Conservation (phyloP, 2,797 vertebrate species). For the Gymnoscopelus braueri region DNA sequence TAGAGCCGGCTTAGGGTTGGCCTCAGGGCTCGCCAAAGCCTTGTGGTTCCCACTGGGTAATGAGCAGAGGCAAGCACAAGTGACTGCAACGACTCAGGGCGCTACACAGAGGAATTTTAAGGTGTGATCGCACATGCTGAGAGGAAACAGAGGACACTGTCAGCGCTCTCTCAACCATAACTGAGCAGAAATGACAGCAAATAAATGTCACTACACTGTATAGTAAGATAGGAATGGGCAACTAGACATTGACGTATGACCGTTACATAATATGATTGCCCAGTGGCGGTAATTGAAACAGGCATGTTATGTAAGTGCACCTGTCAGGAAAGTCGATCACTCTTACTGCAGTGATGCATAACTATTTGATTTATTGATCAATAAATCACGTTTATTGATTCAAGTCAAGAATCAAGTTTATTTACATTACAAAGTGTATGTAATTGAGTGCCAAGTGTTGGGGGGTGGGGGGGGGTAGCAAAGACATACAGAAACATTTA, state of each 20-base stretch:
- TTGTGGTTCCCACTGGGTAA: slow-evolving; percentile 55
- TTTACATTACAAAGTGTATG: no score
- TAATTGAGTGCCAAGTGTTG: no score
- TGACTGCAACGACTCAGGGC: slow-evolving; percentile 44
- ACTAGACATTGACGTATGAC: slow-evolving; percentile 28
- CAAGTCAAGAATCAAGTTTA: no score
- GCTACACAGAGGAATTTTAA: slow-evolving; percentile 54
- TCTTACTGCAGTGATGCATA: slow-evolving; percentile 29
- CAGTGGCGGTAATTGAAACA: slow-evolving; percentile 39
- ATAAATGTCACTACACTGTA: slow-evolving; percentile 12
- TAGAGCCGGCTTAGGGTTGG: slow-evolving; percentile 34
- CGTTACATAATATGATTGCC: slow-evolving; percentile 34
- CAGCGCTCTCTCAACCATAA: slow-evolving; percentile 35
- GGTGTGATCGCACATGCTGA: slow-evolving; percentile 51
- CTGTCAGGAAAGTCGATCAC: slow-evolving; percentile 20
- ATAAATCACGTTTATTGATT: no score
- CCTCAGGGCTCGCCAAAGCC: slow-evolving; percentile 57
- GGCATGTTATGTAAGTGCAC: slow-evolving; percentile 33
- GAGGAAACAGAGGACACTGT: slow-evolving; percentile 42
- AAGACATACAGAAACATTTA: neutral
- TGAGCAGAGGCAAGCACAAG: slow-evolving; percentile 55
- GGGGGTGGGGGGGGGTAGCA: no score
- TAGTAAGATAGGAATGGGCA: slow-evolving; percentile 17
- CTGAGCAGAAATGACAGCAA: slow-evolving; percentile 28
- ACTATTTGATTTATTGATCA: neutral